Evolutionary conservation across 2,888 invertebrate genomes (phyloP).

Genomic region (Epinotia nisella): DNA sequence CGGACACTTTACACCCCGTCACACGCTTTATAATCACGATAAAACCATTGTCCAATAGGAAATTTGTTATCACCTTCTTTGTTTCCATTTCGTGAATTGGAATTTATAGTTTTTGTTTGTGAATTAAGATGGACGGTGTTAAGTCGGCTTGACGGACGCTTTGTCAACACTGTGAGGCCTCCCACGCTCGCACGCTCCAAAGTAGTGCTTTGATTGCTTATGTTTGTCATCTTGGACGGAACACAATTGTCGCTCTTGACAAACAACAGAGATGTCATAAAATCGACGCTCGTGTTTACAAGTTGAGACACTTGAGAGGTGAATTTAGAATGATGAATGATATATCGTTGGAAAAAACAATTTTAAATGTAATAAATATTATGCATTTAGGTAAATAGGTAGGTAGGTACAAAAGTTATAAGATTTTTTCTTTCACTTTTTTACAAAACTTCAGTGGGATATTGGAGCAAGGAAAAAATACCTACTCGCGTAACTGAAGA

Average conservation of each 20-base stretch:
- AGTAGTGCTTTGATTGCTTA: constrained; percentile 41
- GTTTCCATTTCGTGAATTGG: constrained; percentile 57
- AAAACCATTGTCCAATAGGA: constrained; percentile 57
- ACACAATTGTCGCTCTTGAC: constrained; percentile 40
- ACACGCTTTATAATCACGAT: constrained; percentile 73
- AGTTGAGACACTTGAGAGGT: constrained; percentile 6
- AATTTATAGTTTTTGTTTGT: constrained; percentile 54
- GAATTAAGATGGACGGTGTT: constrained; percentile 42
- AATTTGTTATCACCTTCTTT: constrained; percentile 74
- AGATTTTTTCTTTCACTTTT: too few species aligned
- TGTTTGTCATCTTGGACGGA: constrained; percentile 31
- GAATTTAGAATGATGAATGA: too few species aligned
- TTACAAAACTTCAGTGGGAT: too few species aligned
- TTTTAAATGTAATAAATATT: too few species aligned
- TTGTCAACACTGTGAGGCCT: constrained; percentile 23
- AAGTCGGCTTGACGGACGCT: constrained; percentile 35
- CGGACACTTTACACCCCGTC: constrained; percentile 76
- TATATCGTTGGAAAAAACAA: too few species aligned
- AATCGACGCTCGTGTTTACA: constrained; percentile 33
- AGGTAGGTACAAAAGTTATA: too few species aligned
- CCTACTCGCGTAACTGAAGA: too few species aligned
- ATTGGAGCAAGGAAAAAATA: too few species aligned
- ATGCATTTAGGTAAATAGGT: too few species aligned
- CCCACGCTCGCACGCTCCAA: constrained; percentile 43
- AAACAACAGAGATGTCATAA: constrained; percentile 41